Base-by-base conservation (phyloP, 2,113 vertebrate genomes). In the Pao palembangensis region DNA sequence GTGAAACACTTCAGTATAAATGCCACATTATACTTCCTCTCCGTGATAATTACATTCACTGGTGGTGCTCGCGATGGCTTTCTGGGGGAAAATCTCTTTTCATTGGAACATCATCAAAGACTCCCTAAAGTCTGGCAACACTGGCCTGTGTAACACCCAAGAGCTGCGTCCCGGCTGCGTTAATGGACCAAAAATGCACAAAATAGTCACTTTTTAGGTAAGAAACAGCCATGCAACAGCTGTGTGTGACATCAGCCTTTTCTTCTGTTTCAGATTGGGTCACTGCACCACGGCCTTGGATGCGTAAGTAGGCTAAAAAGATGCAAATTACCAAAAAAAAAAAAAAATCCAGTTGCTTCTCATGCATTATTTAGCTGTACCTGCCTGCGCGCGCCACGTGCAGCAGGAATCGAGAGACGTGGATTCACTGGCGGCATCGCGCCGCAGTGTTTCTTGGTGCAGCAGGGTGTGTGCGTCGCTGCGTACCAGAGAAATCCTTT, bases 241-340 rank as follows among this genome's bases (percentile, higher is more conserved):
- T 53, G 20, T 13, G 51, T 62, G 4, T 48, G 48, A 69, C n/a
- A 3, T 71, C 14, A n/a, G 49, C 10, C 47, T 82, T 25, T 69
- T 28, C 16, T 78, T 12, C 68, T 5, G 54, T 67, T 86, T 41
- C 81, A 99, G 97, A 98, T 98, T 15, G 97, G 97, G 89, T 98
- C 97, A 20, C 90, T 98, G 63, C 97, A 98, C 78, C 96, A 95
- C 2, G 97, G 97, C 70, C 92, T 99, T 49, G 96, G 97, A 87
- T 99, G 97, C 93, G 97, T 99, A 93, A 90, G 97, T 99, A 92
- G 38, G 54, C 81, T 71, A 57, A 68, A 85, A 75, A 52, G 60
- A 49, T 34, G 25, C 61, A 61, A 68, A 62, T 65, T 41, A 65
- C 21, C 16, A 13, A 23, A 15, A 15, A 10, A 59, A 65, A 19